Evolutionary conservation across 2,888 invertebrate species (phyloP).

Genomic region (Hyposoter didymator): DNA sequence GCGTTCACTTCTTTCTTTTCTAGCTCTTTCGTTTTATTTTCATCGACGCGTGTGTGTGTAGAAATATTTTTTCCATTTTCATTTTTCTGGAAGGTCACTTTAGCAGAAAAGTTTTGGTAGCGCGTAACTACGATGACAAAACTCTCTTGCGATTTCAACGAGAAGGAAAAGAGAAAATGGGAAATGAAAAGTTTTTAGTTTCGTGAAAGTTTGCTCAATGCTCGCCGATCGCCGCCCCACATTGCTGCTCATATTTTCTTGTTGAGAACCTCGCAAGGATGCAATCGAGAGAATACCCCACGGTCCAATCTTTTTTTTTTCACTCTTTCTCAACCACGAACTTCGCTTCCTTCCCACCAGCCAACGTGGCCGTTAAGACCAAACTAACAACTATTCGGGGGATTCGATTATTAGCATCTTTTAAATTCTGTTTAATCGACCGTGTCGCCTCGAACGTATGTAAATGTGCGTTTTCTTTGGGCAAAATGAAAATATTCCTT

Average conservation of each 20-base stretch:
- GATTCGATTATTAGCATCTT: constrained; percentile 8
- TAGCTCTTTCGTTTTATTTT: constrained; percentile 39
- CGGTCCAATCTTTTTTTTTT: constrained; percentile 54
- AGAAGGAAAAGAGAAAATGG: constrained; percentile 7
- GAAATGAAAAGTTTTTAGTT: constrained; percentile 59
- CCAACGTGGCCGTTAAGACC: not conserved
- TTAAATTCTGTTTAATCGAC: not conserved
- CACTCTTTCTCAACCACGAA: constrained; percentile 20
- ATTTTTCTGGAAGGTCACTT: constrained; percentile 64
- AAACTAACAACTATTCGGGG: not conserved
- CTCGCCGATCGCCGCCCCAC: constrained; percentile 16
- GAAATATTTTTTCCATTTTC: constrained; percentile 30
- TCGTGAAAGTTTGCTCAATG: constrained; percentile 37
- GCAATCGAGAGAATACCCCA: constrained; percentile 37
- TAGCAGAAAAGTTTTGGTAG: constrained; percentile 53
- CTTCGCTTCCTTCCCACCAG: not conserved
- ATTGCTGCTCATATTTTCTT: constrained; percentile 42
- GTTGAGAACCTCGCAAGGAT: constrained; percentile 6
- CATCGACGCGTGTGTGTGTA: not conserved
- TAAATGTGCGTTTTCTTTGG: not conserved
- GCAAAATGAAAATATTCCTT: not conserved
- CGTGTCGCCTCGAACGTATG: not conserved
- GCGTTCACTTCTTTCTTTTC: constrained; percentile 41
- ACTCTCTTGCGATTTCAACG: constrained; percentile 38
- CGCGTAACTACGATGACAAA: constrained; percentile 55